Conservation (phyloP, 2,113 vertebrate genomes). For the Ictidomys tridecemlineatus region DNA sequence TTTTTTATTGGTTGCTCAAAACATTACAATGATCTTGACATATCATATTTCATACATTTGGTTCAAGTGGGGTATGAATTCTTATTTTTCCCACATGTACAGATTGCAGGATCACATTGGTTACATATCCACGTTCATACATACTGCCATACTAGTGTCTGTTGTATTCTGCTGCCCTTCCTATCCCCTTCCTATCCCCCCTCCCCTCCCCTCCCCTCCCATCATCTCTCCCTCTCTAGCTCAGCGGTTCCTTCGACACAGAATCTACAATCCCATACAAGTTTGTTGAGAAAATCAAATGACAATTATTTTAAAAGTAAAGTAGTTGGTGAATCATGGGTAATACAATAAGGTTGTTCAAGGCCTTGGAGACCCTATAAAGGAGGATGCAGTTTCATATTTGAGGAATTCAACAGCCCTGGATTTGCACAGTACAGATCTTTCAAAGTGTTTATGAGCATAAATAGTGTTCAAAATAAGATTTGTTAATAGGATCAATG, state of each 20-base stretch:
- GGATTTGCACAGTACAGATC: not conserved
- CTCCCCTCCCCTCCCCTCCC: no score
- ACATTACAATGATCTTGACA: no score
- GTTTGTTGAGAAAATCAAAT: not conserved
- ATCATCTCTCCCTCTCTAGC: no score
- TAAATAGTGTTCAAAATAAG: conserved; percentile 3
- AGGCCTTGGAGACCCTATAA: not conserved
- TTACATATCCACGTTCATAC: no score
- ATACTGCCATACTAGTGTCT: no score
- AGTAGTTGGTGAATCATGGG: not conserved
- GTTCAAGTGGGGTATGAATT: no score
- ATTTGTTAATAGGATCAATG: not conserved
- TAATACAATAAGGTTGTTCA: not conserved
- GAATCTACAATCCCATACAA: not conserved
- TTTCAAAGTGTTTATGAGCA: not conserved
- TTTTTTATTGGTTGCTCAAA: not conserved
- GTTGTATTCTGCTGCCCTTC: no score
- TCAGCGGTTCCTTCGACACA: no score
- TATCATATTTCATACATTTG: no score
- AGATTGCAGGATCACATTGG: no score
- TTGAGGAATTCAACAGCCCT: not conserved
- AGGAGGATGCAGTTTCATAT: not conserved
- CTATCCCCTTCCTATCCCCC: no score
- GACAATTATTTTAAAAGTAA: conserved; percentile 27
- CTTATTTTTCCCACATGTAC: no score